Percentiles rank a stretch among this genome's conserved stretches.
phyloP scores from a whole-genome alignment of 2,113 vertebrate species.

The Notiomystis cincta region DNA sequence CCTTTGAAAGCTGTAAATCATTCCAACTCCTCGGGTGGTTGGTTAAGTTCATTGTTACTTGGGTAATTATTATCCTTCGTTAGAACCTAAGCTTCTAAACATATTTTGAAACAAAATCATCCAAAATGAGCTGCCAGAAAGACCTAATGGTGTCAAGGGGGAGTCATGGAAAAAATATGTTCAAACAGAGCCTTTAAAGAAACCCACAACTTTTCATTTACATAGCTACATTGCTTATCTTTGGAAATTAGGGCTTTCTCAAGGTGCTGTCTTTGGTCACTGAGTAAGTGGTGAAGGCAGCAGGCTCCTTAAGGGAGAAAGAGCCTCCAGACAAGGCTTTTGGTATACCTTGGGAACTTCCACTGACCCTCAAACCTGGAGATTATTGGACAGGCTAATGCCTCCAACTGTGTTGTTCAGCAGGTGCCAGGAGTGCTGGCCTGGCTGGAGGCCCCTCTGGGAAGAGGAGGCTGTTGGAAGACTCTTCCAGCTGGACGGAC shows the following conservation, averaged over 20 bases:
- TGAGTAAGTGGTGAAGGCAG: background rate
- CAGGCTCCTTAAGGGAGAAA: background rate
- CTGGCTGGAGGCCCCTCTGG: background rate
- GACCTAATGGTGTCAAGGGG: background rate
- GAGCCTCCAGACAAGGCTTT: background rate
- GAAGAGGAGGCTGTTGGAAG: background rate
- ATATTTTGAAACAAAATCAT: slow-evolving; percentile 32
- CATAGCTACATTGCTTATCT: background rate
- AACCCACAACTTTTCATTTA: background rate
- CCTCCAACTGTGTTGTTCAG: background rate
- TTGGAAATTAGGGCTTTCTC: background rate
- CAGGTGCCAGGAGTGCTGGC: background rate
- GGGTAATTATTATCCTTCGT: slow-evolving; percentile 22
- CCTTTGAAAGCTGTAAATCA: slow-evolving; percentile 54
- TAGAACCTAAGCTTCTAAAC: slow-evolving; percentile 45
- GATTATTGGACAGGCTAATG: background rate
- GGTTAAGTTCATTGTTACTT: slow-evolving; percentile 44
- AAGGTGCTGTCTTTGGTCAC: background rate
- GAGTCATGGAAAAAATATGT: background rate
- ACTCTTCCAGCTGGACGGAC: background rate
- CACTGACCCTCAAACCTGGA: background rate
- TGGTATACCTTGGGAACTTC: background rate
- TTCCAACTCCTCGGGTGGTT: background rate
- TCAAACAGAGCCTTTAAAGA: background rate
- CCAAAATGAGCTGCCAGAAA: slow-evolving; percentile 9